A percentile compares a stretch with the other conserved stretches of the same genome.
Conservation (phyloP, 2,113 vertebrate species). For the Dicrurus megarhynchus region DNA sequence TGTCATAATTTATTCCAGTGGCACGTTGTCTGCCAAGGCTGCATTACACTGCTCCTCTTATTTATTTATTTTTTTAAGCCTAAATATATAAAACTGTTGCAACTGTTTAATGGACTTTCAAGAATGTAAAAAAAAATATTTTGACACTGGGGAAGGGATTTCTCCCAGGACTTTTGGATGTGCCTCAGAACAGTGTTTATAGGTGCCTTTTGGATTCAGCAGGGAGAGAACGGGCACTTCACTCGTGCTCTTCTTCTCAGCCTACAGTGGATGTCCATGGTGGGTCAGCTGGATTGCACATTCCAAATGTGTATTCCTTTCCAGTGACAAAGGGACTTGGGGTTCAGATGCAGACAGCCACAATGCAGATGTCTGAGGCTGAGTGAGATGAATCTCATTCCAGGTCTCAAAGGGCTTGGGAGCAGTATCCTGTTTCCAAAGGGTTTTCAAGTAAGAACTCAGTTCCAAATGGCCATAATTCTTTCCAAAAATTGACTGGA, state of each 20-base stretch:
- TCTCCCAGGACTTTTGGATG: background rate
- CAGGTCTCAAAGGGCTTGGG: conserved; percentile 19
- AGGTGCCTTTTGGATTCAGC: background rate
- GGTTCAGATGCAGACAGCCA: background rate
- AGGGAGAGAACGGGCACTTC: background rate
- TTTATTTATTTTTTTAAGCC: background rate
- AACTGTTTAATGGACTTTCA: background rate
- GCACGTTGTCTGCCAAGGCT: background rate
- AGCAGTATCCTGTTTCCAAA: conserved; percentile 41
- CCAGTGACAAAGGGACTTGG: background rate
- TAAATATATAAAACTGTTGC: background rate
- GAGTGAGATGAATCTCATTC: background rate
- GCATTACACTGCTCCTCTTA: background rate
- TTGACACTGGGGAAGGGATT: background rate
- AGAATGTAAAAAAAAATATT: background rate
- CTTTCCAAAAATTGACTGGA: conserved; percentile 45
- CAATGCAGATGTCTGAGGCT: background rate
- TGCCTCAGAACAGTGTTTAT: background rate
- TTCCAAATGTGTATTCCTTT: background rate
- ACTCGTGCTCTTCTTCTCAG: background rate
- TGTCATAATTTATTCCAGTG: background rate
- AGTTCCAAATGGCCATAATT: conserved; percentile 13
- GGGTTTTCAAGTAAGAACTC: conserved; percentile 16
- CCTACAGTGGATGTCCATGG: background rate
- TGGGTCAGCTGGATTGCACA: background rate